phyloP scores from a whole-genome alignment of 2,797 vertebrate species.

The Chiroxiphia lanceolata region DNA sequence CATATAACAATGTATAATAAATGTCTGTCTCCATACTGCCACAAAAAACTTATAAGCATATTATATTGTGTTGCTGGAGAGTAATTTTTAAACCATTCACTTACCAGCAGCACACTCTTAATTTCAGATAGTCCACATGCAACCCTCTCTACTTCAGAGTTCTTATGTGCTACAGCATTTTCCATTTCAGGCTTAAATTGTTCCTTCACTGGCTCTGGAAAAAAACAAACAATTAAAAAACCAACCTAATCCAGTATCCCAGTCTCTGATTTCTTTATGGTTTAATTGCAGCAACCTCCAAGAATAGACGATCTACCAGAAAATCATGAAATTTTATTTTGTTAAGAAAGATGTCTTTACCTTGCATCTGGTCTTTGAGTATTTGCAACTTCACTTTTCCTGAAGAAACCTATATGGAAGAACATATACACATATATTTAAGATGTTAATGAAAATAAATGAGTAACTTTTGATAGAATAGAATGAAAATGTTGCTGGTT shows the following conservation, averaged over 20 bases:
- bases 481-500: not conserved
- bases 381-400: slow-evolving; percentile 86
- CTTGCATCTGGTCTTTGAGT: slow-evolving; percentile 80
- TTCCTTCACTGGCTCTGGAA: slow-evolving; percentile 56
- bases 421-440: not conserved
- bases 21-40: not conserved
- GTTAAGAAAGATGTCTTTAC: slow-evolving; percentile 63
- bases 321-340: not conserved
- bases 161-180: slow-evolving; percentile 49
- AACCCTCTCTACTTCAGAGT: slow-evolving; percentile 69
- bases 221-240: not conserved
- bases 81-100: slow-evolving; percentile 12
- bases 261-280: not conserved
- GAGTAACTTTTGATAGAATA: not conserved
- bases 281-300: not conserved
- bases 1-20: not conserved
- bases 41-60: not conserved
- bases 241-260: not conserved
- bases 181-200: slow-evolving; percentile 7
- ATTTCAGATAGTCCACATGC: slow-evolving; percentile 79
- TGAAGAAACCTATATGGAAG: slow-evolving; percentile 68
- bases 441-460: not conserved
- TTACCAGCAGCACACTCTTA: slow-evolving; percentile 79
- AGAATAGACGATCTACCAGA: not conserved
- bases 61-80: not conserved